Conservation (phyloP, 2,797 vertebrate species). For the Sphaeramia orbicularis region DNA sequence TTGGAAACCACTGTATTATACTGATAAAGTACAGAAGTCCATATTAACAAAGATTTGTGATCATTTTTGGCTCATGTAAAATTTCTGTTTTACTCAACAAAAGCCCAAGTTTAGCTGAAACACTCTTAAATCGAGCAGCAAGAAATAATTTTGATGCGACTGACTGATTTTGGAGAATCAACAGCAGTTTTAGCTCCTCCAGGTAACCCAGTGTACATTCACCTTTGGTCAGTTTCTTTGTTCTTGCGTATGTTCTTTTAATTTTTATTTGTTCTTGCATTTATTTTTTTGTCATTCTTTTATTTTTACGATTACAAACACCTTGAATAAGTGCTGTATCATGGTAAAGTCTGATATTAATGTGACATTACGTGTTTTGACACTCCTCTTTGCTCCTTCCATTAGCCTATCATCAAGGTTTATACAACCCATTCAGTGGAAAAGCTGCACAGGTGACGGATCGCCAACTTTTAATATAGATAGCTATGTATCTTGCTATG, state of each 20-base stretch:
- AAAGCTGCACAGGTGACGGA: conserved; percentile 27
- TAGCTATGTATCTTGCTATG: conserved; percentile 40
- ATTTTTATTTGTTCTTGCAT: neutral
- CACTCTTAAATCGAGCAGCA: too few relatives aligned
- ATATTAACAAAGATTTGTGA: too few relatives aligned
- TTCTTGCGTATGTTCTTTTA: too few relatives aligned
- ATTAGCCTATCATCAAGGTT: conserved; percentile 11
- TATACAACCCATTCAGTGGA: neutral
- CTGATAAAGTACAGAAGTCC: conserved; percentile 2
- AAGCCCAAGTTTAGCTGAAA: too few relatives aligned
- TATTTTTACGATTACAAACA: conserved; percentile 3
- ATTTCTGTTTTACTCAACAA: too few relatives aligned
- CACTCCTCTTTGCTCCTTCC: conserved; percentile 27
- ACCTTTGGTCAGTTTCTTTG: too few relatives aligned
- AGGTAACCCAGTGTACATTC: too few relatives aligned
- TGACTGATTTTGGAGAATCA: too few relatives aligned
- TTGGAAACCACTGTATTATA: too few relatives aligned
- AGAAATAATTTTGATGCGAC: too few relatives aligned
- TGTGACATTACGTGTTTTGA: conserved; percentile 16
- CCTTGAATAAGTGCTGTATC: conserved; percentile 14
- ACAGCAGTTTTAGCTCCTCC: too few relatives aligned
- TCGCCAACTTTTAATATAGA: conserved; percentile 37
- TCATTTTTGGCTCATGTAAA: too few relatives aligned
- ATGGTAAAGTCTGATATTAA: neutral
- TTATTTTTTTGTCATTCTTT: neutral